Evolutionary conservation across 2,888 invertebrate genomes (phyloP), one percentile per base, ranked within the genome.

Genomic region (Athalia cordata): DNA sequence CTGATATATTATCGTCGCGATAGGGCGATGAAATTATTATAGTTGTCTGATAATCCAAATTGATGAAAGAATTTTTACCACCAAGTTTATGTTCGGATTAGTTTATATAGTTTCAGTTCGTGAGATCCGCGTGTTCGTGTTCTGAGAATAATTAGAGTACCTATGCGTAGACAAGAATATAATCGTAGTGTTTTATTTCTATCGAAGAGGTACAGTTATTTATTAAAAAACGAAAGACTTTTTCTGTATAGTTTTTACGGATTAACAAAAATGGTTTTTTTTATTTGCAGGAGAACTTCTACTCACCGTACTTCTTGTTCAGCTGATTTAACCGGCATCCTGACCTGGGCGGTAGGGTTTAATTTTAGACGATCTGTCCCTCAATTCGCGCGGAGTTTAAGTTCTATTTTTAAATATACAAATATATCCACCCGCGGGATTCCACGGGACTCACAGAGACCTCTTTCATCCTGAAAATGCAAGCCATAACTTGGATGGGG

Each of bases 381-480:
- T 5, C 5, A 67, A 13, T 66, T 66, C 49, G 52, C 52, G 67
- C 29, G 7, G 66, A 13, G 49, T 62, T 67, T 9, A 9, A 67
- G 29, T 52, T 57, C 72, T 72, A 72, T 72, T 72, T 72, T 72
- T 57, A 15, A 72, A 47, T 45, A n/a, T 8, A 13, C 11, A 1
- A 55, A 55, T 11, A 55, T n/a, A 55, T 55, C 6, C 11, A 55
- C 55, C 55, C 5, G 0, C 6, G 8, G 47, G 11, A 15, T 6
- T 2, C 11, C 29, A 55, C 43, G 3, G 29, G 11, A 8, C 29
- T 4, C 43, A 2, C 68, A 68, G n/a, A 55, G 68, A 68, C 29
- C 29, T 68, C 68, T 68, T n/a, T 55, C n/a, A n/a, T 55, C 52
- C 6, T 8, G 6, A 3, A 55, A 5, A 43, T 5, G 43, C 43